Evolutionary conservation across 1,140 invertebrate genomes (phyloP), one percentile per base, ranked within the genome.

Genomic region (Drosophila littoralis): DNA sequence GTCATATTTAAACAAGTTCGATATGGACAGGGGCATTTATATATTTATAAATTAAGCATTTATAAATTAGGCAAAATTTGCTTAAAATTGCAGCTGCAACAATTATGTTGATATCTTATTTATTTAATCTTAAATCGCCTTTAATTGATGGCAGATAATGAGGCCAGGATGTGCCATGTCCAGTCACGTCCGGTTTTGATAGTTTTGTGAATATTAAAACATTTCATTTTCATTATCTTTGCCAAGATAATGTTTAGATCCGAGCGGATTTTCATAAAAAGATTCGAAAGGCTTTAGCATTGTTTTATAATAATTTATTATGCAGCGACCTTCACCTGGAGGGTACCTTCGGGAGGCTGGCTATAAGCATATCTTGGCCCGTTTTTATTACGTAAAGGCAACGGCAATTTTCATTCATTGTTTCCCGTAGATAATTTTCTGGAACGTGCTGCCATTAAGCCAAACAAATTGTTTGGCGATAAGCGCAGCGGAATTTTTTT

Each of bases 1-100:
- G 51, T 85, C 63, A 73, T 77, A 77, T 67, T 74, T 70, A 70
- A 68, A 68, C 38, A 63, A 42, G 50, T 50, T 63, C 33, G n/a
- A 17, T 42, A 6, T 15, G 17, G 17, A 12, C 4, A 28, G 6
- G 15, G 42, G 42, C 46, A 8, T 46, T 46, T 17, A 22, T 22
- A 22, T 3, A 22, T 22, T 28, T 28, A 28, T 5, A 5, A 28
- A 28, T 5, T 22, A 22, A n/a, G n/a, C 22, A 22, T 22, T 28
- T 28, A 28, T 5, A 5, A 28, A 28, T 5, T 22, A 22, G 22
- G 22, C 3, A 3, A 22, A 22, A 22, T 28, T 0, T 28, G 2
- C 22, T 28, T 28, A 28, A 28, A 28, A 5, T 5, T 28, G 22
- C 22, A 28, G 22, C 22, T 60, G 46, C 57, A 59, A 42, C 35